Percentiles rank a stretch among this genome's conserved stretches.
These are phyloP conservation scores for Eudemis profundana DNA, from an alignment of 2,888 invertebrate genomes.

Conservation along the genomic window DNA sequence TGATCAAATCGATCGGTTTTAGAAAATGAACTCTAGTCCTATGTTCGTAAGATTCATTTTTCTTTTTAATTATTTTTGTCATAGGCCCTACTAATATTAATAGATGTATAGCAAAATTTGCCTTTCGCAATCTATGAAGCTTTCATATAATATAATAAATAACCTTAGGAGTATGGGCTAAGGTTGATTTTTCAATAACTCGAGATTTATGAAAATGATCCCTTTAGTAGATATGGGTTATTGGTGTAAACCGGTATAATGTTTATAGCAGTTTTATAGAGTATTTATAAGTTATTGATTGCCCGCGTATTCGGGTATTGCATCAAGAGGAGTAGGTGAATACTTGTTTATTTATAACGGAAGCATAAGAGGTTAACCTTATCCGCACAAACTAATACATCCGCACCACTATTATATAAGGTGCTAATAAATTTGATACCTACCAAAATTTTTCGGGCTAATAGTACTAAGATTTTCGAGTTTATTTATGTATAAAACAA, in stretches of 20 bases:
- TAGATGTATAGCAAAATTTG: background rate
- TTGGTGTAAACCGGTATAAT: constrained; percentile 20
- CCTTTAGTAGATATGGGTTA: constrained; percentile 21
- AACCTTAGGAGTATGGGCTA: background rate
- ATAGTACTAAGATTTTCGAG: too few relatives aligned
- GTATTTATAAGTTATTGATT: constrained; percentile 32
- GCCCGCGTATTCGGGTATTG: constrained; percentile 15
- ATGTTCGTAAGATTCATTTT: background rate
- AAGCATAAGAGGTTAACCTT: constrained; percentile 12
- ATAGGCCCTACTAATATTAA: background rate
- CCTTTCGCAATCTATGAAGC: constrained; percentile 5
- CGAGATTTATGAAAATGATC: background rate
- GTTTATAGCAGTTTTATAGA: constrained; percentile 31
- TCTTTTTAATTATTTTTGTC: background rate
- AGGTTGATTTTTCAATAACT: background rate
- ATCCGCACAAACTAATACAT: background rate
- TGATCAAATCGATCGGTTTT: too few relatives aligned
- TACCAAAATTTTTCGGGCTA: too few relatives aligned
- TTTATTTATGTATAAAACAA: too few relatives aligned
- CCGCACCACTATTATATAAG: too few relatives aligned
- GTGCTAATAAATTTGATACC: too few relatives aligned
- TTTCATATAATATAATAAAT: background rate
- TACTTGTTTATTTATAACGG: constrained; percentile 23
- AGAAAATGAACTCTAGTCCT: background rate
- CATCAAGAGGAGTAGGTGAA: constrained; percentile 14